Conservation (phyloP, 2,113 vertebrate species). For the Lophotis ruficrista region DNA sequence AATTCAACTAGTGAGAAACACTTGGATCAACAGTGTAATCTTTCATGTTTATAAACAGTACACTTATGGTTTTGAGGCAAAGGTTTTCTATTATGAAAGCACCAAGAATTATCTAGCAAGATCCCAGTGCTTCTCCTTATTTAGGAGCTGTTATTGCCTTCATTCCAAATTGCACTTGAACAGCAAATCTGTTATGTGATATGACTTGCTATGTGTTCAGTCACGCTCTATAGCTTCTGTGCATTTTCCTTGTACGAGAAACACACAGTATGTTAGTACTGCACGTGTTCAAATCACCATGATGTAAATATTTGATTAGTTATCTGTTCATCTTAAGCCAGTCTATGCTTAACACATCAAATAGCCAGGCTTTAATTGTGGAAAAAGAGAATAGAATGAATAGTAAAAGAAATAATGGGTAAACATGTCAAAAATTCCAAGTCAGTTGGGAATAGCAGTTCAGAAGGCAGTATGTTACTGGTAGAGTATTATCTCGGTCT, state of each 20-base stretch:
- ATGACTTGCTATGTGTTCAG: background rate
- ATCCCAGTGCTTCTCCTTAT: background rate
- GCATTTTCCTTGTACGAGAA: background rate
- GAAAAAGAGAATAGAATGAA: background rate
- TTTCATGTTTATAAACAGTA: background rate
- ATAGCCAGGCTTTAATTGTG: background rate
- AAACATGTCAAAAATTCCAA: background rate
- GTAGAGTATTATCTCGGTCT: background rate
- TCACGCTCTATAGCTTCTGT: background rate
- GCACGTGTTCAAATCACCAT: background rate
- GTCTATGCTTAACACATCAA: slow-evolving; percentile 2
- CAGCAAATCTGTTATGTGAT: background rate
- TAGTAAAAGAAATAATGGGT: background rate
- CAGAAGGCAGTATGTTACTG: background rate
- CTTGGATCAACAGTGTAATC: background rate
- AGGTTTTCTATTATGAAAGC: background rate
- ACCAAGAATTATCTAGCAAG: background rate
- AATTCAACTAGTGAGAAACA: background rate
- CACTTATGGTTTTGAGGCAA: background rate
- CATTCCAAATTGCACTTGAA: background rate
- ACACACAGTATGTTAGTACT: background rate
- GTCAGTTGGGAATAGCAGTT: background rate
- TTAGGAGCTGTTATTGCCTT: background rate
- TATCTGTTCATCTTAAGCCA: background rate
- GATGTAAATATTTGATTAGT: slow-evolving; percentile 9